Evolutionary conservation across 2,113 vertebrate genomes (phyloP).

Genomic region (Cinclus cinclus): DNA sequence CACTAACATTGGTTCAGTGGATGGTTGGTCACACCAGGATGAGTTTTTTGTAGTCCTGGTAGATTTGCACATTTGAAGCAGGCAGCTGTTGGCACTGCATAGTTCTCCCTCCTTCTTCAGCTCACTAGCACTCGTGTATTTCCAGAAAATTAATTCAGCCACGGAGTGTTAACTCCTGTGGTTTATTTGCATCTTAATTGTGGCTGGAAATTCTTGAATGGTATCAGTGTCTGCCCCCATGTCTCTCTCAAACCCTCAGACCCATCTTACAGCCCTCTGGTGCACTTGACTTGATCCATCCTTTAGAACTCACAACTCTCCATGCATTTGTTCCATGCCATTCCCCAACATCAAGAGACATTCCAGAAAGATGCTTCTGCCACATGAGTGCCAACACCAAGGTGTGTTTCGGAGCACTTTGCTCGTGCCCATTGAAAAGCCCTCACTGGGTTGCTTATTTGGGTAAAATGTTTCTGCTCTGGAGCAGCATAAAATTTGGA

Average conservation of each 20-base stretch:
- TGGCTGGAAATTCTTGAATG: fast-evolving
- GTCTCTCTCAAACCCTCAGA: not conserved
- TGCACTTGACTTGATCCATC: not conserved
- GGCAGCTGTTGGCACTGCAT: not conserved
- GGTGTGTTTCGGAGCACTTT: not conserved
- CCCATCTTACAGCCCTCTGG: not conserved
- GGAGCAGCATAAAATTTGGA: not conserved
- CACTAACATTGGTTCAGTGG: not conserved
- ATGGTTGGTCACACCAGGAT: not conserved
- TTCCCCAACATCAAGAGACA: fast-evolving
- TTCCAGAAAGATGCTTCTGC: not conserved
- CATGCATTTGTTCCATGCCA: not conserved
- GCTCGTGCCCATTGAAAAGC: not conserved
- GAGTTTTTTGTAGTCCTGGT: not conserved
- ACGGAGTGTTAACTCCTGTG: not conserved
- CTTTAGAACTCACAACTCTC: not conserved
- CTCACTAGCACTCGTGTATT: not conserved
- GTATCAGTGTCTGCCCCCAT: too few species aligned
- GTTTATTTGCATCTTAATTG: not conserved
- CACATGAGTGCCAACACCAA: fast-evolving
- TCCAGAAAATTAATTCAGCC: not conserved
- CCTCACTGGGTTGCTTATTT: not conserved
- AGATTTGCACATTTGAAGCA: not conserved
- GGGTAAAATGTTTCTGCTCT: not conserved
- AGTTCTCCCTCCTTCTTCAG: not conserved